These are phyloP conservation scores for Andricus quercusramuli DNA, from an alignment of 2,888 invertebrate species.

Conservation along the genomic window DNA sequence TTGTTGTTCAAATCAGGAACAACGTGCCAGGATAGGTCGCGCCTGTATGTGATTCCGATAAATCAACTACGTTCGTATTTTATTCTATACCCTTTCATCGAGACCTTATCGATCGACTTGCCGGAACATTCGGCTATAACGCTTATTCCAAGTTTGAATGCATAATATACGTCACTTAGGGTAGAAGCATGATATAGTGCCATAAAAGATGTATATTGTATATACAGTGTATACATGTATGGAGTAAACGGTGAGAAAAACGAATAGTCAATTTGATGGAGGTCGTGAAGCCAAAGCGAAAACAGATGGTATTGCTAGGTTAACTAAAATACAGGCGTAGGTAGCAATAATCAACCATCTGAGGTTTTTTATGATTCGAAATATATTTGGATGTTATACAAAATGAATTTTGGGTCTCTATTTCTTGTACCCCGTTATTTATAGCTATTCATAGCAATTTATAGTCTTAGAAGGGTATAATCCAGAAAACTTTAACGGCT, in stretches of 20 bases:
- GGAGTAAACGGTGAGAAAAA: background rate
- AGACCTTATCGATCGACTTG: background rate
- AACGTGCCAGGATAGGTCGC: background rate
- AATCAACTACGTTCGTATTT: background rate
- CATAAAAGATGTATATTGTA: conserved; percentile 1
- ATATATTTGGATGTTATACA: background rate
- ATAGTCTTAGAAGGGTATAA: no score
- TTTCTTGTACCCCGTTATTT: no score
- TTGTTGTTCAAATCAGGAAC: conserved; percentile 2
- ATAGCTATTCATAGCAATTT: no score
- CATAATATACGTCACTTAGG: background rate
- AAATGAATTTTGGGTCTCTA: no score
- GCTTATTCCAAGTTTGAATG: conserved; percentile 1
- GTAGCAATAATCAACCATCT: background rate
- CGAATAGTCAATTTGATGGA: background rate
- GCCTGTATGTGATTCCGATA: background rate
- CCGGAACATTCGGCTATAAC: conserved; percentile 3
- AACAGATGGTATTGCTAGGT: conserved; percentile 1
- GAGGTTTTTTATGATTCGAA: background rate
- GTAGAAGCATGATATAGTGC: background rate
- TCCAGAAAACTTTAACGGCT: no score
- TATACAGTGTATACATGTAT: background rate
- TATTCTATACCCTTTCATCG: background rate
- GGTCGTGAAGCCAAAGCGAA: conserved; percentile 1
- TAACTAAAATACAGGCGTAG: background rate